Evolutionary conservation across 2,113 vertebrate genomes (phyloP).

Genomic region (Arvicanthis niloticus): DNA sequence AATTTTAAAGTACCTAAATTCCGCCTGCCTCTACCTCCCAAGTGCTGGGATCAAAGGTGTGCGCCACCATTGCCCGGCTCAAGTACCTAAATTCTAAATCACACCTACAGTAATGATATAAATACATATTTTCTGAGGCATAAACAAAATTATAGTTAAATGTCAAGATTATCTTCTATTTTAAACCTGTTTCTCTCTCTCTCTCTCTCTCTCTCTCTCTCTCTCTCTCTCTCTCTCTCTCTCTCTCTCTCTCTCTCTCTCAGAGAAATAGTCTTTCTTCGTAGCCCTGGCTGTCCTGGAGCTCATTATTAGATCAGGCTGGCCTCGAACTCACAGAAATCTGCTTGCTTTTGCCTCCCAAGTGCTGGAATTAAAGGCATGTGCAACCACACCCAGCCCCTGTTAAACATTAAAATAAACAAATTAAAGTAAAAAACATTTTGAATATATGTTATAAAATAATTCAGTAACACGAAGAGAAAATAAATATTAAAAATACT

Average conservation of each 20-base stretch:
- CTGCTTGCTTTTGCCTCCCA: background rate
- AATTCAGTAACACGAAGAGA: background rate
- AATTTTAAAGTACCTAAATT: background rate
- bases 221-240: too few relatives aligned
- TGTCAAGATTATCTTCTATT: background rate
- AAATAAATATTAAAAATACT: background rate
- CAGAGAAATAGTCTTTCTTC: background rate
- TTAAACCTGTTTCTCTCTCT: background rate
- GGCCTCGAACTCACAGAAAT: background rate
- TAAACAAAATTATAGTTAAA: background rate
- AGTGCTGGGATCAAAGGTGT: too few relatives aligned
- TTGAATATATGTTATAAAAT: background rate
- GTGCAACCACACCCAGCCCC: background rate
- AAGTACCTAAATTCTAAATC: background rate
- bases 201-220: too few relatives aligned
- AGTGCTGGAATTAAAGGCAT: background rate
- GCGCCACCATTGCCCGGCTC: too few relatives aligned
- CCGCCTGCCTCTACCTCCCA: too few relatives aligned
- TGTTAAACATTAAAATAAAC: background rate
- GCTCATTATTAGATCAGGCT: background rate
- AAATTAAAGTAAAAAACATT: background rate
- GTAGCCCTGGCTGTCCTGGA: background rate
- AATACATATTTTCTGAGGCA: background rate
- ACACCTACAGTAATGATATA: background rate
- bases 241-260: background rate